Conservation (phyloP, 2,113 vertebrate species). For the Eublepharis macularius region DNA sequence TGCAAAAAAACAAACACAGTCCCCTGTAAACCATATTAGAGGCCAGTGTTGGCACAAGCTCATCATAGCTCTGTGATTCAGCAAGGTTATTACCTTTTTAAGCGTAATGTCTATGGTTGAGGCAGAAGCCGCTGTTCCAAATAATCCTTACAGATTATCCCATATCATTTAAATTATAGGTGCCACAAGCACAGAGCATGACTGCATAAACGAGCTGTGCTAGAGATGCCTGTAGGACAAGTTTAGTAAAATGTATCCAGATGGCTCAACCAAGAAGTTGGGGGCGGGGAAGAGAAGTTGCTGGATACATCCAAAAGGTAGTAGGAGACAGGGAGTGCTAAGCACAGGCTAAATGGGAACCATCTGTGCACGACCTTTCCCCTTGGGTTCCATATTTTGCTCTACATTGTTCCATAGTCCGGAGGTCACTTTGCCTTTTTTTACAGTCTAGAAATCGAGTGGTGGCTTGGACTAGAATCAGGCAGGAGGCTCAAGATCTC, state of each 20-base stretch:
- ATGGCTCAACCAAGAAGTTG: slow-evolving; percentile 13
- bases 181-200: slow-evolving; percentile 28
- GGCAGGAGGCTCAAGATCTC: neutral
- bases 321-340: slow-evolving; percentile 4
- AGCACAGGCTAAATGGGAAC: slow-evolving; percentile 14
- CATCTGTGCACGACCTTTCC: slow-evolving; percentile 4
- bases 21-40: neutral
- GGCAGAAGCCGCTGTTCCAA: slow-evolving; percentile 21
- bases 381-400: neutral
- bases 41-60: neutral
- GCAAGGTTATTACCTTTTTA: neutral
- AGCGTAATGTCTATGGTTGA: neutral
- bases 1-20: neutral
- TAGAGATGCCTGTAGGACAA: slow-evolving; percentile 29
- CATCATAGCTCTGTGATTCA: neutral
- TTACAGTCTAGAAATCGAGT: neutral
- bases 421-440: slow-evolving; percentile 2
- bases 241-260: slow-evolving; percentile 29
- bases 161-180: slow-evolving; percentile 36
- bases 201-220: slow-evolving; percentile 27
- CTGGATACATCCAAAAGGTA: slow-evolving; percentile 30
- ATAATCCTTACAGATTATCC: slow-evolving; percentile 38
- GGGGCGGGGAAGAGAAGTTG: slow-evolving; percentile 2
- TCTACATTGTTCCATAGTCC: slow-evolving; percentile 12
- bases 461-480: slow-evolving; percentile 21